These are phyloP conservation scores for Magallana gigas DNA, from an alignment of 1,140 invertebrate genomes.

Conservation along the genomic window DNA sequence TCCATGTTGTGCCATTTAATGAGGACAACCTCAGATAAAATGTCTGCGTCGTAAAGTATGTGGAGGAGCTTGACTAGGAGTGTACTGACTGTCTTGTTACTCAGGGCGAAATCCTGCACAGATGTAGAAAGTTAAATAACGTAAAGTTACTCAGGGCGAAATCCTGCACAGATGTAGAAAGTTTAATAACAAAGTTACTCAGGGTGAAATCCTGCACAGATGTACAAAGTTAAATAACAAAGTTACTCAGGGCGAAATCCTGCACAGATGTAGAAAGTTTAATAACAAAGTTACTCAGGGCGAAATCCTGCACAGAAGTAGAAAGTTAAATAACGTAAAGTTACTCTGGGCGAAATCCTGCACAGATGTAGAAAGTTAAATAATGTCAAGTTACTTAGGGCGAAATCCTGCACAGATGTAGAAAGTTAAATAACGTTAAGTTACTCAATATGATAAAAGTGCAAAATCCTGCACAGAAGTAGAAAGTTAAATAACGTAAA, in stretches of 20 bases:
- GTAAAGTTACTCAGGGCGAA: too few species aligned
- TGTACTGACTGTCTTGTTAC: slow-evolving; percentile 69
- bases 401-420: too few species aligned
- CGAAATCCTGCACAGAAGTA: slow-evolving; percentile 56
- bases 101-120: slow-evolving; percentile 60
- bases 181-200: too few species aligned
- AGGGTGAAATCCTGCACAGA: too few species aligned
- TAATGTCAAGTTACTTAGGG: neutral
- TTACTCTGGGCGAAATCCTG: neutral
- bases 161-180: too few species aligned
- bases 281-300: slow-evolving; percentile 35
- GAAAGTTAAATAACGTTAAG: neutral
- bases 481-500: neutral
- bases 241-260: slow-evolving; percentile 58
- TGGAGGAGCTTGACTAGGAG: slow-evolving; percentile 83
- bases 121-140: neutral
- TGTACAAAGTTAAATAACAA: neutral
- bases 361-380: too few species aligned
- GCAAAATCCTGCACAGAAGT: slow-evolving; percentile 57
- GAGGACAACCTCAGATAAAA: slow-evolving; percentile 89
- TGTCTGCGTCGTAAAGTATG: slow-evolving; percentile 89
- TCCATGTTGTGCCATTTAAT: slow-evolving; percentile 86
- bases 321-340: neutral
- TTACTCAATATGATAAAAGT: too few species aligned
- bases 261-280: slow-evolving; percentile 23